Evolutionary conservation across 2,113 vertebrate species (phyloP).

Genomic region (Gallinago paraguaiae): DNA sequence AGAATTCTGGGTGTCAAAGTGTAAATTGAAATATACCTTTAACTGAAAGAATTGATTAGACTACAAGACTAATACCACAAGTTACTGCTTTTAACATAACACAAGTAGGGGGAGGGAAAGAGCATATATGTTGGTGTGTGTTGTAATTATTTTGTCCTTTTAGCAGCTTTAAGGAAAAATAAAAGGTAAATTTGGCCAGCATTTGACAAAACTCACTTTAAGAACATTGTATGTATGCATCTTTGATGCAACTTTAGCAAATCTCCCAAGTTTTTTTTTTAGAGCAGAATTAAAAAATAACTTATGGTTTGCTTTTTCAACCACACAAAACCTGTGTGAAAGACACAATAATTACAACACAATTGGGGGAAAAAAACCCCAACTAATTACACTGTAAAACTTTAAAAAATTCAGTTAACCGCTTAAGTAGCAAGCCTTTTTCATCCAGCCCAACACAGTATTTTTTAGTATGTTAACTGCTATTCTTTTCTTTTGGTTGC

Average conservation of each 20-base stretch:
- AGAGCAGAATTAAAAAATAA: slow-evolving; percentile 10
- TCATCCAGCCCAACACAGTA: slow-evolving; percentile 65
- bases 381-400: slow-evolving; percentile 56
- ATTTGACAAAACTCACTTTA: slow-evolving; percentile 38
- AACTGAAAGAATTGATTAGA: slow-evolving; percentile 63
- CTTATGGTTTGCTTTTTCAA: slow-evolving; percentile 35
- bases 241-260: slow-evolving; percentile 20
- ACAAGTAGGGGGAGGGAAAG: neutral
- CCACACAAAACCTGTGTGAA: neutral
- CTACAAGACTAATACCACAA: slow-evolving; percentile 38
- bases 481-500: slow-evolving; percentile 74
- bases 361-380: neutral
- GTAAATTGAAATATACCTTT: slow-evolving; percentile 65
- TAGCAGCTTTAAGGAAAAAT: slow-evolving; percentile 18
- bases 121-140: neutral
- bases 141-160: slow-evolving; percentile 65
- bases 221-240: neutral
- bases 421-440: slow-evolving; percentile 60
- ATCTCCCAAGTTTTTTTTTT: neutral
- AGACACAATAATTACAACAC: slow-evolving; percentile 51
- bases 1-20: slow-evolving; percentile 68
- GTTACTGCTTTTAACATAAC: slow-evolving; percentile 57
- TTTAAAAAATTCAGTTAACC: slow-evolving; percentile 49
- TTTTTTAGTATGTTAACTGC: slow-evolving; percentile 77
- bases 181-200: slow-evolving; percentile 3